phyloP scores from a whole-genome alignment of 2,888 invertebrate genomes.

The Ornithoptera alexandrae region DNA sequence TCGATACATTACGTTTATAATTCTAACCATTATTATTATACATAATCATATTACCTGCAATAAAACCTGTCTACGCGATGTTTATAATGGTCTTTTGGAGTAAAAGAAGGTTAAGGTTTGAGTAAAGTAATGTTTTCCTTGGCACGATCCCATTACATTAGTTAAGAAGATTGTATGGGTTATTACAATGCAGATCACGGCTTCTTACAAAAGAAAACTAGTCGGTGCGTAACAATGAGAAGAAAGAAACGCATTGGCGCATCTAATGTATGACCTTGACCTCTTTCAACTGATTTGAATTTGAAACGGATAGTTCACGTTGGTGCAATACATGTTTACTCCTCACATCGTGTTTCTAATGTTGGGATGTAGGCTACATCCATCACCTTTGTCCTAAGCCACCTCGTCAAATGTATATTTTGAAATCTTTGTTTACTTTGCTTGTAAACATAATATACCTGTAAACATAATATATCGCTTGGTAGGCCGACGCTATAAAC shows the following conservation, averaged over 20 bases:
- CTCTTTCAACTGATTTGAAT: constrained; percentile 9
- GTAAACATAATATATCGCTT: too few species aligned
- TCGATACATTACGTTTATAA: too few species aligned
- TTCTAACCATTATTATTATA: too few species aligned
- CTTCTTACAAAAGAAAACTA: constrained; percentile 26
- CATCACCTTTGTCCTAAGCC: neutral
- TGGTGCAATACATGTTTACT: constrained; percentile 1
- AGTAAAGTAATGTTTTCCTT: constrained; percentile 17
- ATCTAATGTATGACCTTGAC: constrained; percentile 29
- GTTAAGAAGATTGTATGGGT: constrained; percentile 10
- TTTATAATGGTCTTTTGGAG: neutral
- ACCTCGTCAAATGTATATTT: too few species aligned
- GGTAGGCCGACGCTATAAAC: too few species aligned
- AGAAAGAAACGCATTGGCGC: constrained; percentile 28
- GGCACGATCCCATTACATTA: constrained; percentile 7
- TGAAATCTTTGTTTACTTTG: too few species aligned
- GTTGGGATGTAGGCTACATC: neutral
- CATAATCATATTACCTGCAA: too few species aligned
- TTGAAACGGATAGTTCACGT: constrained; percentile 1
- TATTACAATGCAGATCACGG: constrained; percentile 21
- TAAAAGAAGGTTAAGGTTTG: constrained; percentile 24
- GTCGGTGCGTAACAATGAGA: constrained; percentile 19
- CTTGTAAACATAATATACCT: too few species aligned
- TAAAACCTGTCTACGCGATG: too few species aligned
- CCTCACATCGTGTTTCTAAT: neutral